A percentile compares a stretch with the other conserved stretches of the same genome.
These are phyloP conservation scores for Catostylus mosaicus DNA, from an alignment of 30 jellyfish, hydroid and myxozoan genomes.

Conservation along the genomic window DNA sequence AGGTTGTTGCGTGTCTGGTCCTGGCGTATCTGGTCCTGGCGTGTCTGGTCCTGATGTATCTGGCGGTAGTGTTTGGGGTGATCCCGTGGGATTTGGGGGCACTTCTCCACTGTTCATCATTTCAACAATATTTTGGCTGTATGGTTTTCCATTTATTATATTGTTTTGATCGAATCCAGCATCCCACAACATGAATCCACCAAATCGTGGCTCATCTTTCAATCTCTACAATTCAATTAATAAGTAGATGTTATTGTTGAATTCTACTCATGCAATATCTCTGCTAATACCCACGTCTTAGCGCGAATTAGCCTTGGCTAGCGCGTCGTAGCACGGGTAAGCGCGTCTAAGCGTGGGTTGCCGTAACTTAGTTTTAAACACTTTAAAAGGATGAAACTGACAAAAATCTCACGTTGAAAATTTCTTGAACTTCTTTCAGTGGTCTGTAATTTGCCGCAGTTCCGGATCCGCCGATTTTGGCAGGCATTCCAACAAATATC, in stretches of 20 bases:
- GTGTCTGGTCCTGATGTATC: conserved; percentile 54
- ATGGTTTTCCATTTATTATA: conserved; percentile 87
- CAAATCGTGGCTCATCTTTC: conserved; percentile 94
- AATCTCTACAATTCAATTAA: conserved; percentile 74
- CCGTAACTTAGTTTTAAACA: neutral
- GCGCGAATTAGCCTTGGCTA: no score
- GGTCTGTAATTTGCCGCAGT: conserved; percentile 91
- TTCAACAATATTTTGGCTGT: conserved; percentile 87
- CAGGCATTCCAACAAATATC: conserved; percentile 97
- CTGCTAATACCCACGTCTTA: no score
- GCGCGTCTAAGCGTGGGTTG: no score
- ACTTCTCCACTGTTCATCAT: conserved; percentile 84
- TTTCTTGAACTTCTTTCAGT: conserved; percentile 74
- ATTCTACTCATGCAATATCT: no score
- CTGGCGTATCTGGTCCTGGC: conserved; percentile 18
- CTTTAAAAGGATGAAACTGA: neutral
- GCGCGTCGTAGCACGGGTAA: no score
- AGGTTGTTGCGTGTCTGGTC: conserved; percentile 46
- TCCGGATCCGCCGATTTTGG: conserved; percentile 93
- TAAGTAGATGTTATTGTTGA: no score
- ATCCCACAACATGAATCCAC: conserved; percentile 99
- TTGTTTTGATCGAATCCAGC: conserved; percentile 99
- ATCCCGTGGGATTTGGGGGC: conserved; percentile 83
- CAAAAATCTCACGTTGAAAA: conserved; percentile 85
- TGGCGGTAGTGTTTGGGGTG: conserved; percentile 91